Conservation (phyloP, 2,888 invertebrate genomes). For the Drosophila melanosoma region DNA sequence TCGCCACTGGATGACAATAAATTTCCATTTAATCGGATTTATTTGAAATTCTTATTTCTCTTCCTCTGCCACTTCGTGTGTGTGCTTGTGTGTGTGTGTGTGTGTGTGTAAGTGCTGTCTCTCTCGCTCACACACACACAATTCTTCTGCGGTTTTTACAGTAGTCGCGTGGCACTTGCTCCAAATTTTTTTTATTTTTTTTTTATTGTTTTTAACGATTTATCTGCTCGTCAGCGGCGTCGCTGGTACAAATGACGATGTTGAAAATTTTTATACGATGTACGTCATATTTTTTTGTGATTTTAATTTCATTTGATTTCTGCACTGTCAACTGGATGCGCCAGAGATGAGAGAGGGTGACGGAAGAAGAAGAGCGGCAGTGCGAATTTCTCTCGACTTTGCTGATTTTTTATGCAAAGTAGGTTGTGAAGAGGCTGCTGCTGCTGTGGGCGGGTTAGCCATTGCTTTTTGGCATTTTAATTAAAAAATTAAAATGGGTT, state of each 20-base stretch:
- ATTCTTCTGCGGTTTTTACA: slow-evolving; percentile 61
- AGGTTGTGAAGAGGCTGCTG: slow-evolving; percentile 7
- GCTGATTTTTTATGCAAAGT: slow-evolving; percentile 57
- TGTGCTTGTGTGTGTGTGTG: slow-evolving; percentile 3
- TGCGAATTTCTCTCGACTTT: slow-evolving; percentile 13
- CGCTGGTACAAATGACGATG: slow-evolving; percentile 56
- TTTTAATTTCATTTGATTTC: slow-evolving; percentile 66
- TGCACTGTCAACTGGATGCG: slow-evolving; percentile 40
- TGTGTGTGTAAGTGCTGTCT: slow-evolving; percentile 29
- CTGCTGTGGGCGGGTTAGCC: slow-evolving; percentile 3
- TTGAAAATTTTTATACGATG: slow-evolving; percentile 61
- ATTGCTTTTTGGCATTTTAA: slow-evolving; percentile 54
- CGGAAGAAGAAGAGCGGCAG: not conserved
- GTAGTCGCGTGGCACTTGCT: slow-evolving; percentile 65
- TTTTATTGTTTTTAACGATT: slow-evolving; percentile 67
- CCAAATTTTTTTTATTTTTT: slow-evolving; percentile 49
- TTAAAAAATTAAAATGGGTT: slow-evolving; percentile 43
- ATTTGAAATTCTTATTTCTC: slow-evolving; percentile 81
- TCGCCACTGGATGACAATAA: slow-evolving; percentile 81
- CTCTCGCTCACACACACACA: slow-evolving; percentile 24
- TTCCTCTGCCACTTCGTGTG: slow-evolving; percentile 6
- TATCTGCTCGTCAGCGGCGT: slow-evolving; percentile 39
- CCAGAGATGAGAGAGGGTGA: not conserved
- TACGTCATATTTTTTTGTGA: slow-evolving; percentile 59
- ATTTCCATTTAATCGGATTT: slow-evolving; percentile 83